These are phyloP conservation scores for Nanorana parkeri DNA, from an alignment of 2,113 vertebrate genomes.

Conservation along the genomic window DNA sequence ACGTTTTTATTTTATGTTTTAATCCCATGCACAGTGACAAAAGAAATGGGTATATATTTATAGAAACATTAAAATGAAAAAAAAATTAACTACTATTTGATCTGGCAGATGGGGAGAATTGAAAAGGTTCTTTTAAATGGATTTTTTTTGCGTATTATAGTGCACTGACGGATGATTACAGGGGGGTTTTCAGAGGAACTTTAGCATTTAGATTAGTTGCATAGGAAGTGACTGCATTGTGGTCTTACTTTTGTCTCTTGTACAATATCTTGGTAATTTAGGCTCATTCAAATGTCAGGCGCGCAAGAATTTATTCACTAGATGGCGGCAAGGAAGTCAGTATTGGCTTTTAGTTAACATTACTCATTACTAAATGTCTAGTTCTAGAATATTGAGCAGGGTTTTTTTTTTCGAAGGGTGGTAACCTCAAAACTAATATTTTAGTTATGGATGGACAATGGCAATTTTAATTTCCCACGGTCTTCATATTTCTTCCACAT, in stretches of 20 bases:
- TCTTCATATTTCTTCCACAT: too few species aligned
- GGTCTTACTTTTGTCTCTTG: slow-evolving; percentile 13
- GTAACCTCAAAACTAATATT: background rate
- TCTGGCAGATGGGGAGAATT: background rate
- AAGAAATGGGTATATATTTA: slow-evolving; percentile 49
- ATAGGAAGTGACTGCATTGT: slow-evolving; percentile 12
- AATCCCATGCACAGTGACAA: slow-evolving; percentile 58
- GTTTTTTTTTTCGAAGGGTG: background rate
- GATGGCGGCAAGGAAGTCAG: background rate
- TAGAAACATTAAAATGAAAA: slow-evolving; percentile 42
- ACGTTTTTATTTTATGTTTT: slow-evolving; percentile 61
- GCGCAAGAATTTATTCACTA: background rate
- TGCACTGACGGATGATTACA: too few species aligned
- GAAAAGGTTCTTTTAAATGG: slow-evolving; percentile 9
- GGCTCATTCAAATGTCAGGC: background rate
- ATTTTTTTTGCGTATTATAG: slow-evolving; percentile 21
- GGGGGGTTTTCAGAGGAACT: slow-evolving; percentile 11
- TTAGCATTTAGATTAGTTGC: slow-evolving; percentile 11
- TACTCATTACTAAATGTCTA: background rate
- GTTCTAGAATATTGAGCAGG: background rate
- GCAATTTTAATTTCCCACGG: too few species aligned
- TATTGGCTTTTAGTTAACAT: background rate
- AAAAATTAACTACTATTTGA: slow-evolving; percentile 34
- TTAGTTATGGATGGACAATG: too few species aligned
- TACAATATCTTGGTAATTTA: background rate